Evolutionary conservation across 2,888 invertebrate genomes (phyloP), one percentile per base, ranked within the genome.

Genomic region (Dermolepida albohirtum): DNA sequence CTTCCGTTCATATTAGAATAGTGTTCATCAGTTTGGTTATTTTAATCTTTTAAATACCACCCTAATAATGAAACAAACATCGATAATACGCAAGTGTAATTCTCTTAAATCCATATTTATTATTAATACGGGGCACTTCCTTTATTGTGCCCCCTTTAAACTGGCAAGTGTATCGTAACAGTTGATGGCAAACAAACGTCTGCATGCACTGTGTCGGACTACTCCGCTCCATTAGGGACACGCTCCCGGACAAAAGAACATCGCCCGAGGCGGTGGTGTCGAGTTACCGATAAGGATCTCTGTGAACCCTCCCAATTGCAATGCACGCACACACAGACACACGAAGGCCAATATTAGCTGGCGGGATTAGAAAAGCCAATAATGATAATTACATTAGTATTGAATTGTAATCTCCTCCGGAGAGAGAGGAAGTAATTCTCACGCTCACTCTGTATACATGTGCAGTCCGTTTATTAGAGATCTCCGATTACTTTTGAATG

Each of bases 381-480:
- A 84, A 84, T 77, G 82, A 80, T 84, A 84, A 84, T 84, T 83
- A 80, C 81, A 83, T 83, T 84, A 83, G 82, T 81, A 83, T 83
- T 80, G 82, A 82, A 83, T 83, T 79, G 80, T 81, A 82, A 82
- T 82, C 80, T 77, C 71, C 71, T 34, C 47, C 5, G 12, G 5
- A 34, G 16, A 44, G 63, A 71, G 72, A 70, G 68, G 68, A 70
- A 67, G 73, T 74, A 73, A 71, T 80, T 80, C 80, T 79, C 80
- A 80, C 80, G 79, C 79, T 78, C 73, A 49, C 54, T 17, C 41
- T 43, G 44, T 11, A 12, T 59, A 34, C 41, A n/a, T 27, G 41
- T 57, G 27, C 54, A 16, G 54, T 22, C 11, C 51, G 43, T 51
- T 54, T 65, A 65, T 52, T 65, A 54, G 43, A 39, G 40, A 22